Conservation (phyloP, 2,113 vertebrate species). For the Sceloporus tristichus region DNA sequence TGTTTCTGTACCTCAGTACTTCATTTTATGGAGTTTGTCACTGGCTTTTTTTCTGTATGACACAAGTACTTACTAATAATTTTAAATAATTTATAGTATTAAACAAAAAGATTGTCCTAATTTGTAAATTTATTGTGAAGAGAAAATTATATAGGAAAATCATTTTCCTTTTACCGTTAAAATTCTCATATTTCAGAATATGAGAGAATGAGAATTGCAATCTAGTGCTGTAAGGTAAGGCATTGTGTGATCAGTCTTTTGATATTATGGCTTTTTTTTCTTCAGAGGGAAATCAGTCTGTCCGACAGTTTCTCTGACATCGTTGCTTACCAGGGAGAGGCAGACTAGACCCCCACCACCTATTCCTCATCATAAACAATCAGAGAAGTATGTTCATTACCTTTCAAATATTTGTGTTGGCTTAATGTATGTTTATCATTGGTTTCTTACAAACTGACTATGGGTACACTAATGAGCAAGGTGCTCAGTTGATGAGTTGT, state of each 20-base stretch:
- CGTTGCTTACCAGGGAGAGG: constrained; percentile 90
- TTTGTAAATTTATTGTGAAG: not conserved
- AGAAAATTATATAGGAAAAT: not conserved
- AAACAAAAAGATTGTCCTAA: not conserved
- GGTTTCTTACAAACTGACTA: not conserved
- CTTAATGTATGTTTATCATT: not conserved
- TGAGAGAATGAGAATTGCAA: not conserved
- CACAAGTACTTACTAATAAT: not conserved
- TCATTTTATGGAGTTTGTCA: not conserved
- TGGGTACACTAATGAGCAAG: not conserved
- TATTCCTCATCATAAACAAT: constrained; percentile 92
- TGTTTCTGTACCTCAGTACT: constrained; percentile 1
- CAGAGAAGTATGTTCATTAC: constrained; percentile 86
- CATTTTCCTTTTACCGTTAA: not conserved
- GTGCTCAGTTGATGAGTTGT: not conserved
- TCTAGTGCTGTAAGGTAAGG: not conserved
- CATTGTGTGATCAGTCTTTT: constrained; percentile 28
- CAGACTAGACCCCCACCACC: constrained; percentile 87
- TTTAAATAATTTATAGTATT: not conserved
- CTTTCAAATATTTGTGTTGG: constrained; percentile 1
- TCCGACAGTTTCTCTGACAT: constrained; percentile 87
- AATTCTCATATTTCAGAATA: constrained; percentile 1
- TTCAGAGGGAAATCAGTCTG: constrained; percentile 91
- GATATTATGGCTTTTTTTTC: constrained; percentile 59
- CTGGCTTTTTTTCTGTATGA: not conserved